Percentiles rank a stretch among this genome's conserved stretches.
phyloP scores from a whole-genome alignment of 2,113 vertebrate genomes.

The Callipepla squamata region DNA sequence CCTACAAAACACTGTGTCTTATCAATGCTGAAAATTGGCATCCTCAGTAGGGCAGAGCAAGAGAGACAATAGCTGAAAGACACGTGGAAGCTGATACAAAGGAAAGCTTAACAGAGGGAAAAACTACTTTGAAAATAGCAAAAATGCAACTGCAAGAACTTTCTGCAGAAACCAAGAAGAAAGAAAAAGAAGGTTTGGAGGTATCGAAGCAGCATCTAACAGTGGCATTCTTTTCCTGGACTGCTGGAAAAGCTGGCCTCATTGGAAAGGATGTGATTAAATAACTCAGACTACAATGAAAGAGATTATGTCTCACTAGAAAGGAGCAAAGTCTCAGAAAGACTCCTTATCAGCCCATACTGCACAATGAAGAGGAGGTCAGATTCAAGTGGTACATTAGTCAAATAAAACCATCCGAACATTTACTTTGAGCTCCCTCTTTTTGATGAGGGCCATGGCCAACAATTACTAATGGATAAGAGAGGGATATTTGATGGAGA shows the following conservation, averaged over 20 bases:
- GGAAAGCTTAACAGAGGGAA: neutral
- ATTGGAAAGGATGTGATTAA: conserved; percentile 14
- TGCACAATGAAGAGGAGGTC: conserved; percentile 1
- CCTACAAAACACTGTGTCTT: neutral
- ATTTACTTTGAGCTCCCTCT: neutral
- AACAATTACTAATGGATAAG: conserved; percentile 4
- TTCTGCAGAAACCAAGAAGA: neutral
- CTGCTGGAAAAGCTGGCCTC: neutral
- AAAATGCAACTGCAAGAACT: neutral
- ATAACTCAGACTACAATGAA: neutral
- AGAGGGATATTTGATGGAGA: conserved; percentile 34
- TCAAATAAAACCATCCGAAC: neutral
- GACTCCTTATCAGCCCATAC: neutral
- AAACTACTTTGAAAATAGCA: neutral
- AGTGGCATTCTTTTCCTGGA: neutral
- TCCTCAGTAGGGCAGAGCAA: neutral
- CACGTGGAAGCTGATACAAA: neutral
- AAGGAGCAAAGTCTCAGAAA: neutral
- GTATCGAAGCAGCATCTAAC: neutral
- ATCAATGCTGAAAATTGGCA: neutral
- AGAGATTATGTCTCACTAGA: conserved; percentile 2
- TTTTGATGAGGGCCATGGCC: neutral
- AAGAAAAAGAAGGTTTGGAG: neutral
- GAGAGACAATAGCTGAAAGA: neutral
- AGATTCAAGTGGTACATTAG: conserved; percentile 27